Conservation (phyloP, 2,797 vertebrate genomes). For the Eupleurogrammus muticus region DNA sequence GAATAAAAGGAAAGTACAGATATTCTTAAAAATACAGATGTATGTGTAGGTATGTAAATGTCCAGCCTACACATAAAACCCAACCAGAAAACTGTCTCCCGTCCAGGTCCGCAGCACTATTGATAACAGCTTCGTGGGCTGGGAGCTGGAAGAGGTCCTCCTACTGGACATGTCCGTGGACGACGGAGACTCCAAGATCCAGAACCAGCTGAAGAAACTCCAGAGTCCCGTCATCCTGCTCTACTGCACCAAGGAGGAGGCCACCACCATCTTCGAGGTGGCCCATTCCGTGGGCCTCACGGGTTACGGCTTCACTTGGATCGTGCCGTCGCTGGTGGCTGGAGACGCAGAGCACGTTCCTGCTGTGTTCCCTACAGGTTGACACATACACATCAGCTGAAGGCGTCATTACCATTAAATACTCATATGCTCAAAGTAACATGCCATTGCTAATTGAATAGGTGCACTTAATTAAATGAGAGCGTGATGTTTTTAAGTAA, state of each 20-base stretch:
- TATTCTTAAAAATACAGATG: background rate
- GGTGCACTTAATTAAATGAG: background rate
- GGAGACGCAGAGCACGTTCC: constrained; percentile 96
- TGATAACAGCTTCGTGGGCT: constrained; percentile 98
- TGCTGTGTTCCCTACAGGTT: constrained; percentile 91
- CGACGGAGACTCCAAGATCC: constrained; percentile 97
- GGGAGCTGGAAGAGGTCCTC: constrained; percentile 97
- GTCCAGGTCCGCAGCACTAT: constrained; percentile 92
- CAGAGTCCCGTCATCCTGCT: constrained; percentile 99
- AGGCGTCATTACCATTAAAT: background rate
- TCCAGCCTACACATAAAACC: constrained; percentile 76
- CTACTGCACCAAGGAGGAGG: constrained; percentile 98
- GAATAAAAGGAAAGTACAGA: no score
- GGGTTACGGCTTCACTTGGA: constrained; percentile 98
- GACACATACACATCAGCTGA: background rate
- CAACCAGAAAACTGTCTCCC: constrained; percentile 47
- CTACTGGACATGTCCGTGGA: constrained; percentile 97
- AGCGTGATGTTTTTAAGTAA: background rate
- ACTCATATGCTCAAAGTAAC: background rate
- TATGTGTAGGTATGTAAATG: constrained; percentile 53
- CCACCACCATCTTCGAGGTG: constrained; percentile 97
- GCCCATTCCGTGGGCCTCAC: constrained; percentile 98
- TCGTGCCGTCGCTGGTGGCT: constrained; percentile 95
- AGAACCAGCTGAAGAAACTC: constrained; percentile 98
- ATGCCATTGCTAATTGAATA: background rate